Base-by-base conservation (phyloP, 2,113 vertebrate genomes). In the Macroglossus sobrinus region DNA sequence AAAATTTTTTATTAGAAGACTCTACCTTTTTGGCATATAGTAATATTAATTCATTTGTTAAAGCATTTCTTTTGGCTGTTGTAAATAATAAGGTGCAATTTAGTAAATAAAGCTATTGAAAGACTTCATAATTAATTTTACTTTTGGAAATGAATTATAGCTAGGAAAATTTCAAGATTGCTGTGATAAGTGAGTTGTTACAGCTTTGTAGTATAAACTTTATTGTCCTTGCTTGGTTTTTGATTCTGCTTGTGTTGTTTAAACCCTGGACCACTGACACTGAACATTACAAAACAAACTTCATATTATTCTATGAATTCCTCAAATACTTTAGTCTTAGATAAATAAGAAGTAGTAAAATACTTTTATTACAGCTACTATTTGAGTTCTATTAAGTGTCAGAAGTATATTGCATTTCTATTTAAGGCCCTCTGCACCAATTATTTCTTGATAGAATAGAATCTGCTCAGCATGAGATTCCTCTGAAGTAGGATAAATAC, bases 401-500 rank as follows among this genome's bases (percentile, higher is more conserved):
- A 50, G 69, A 85, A 63, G 35, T 75, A 71, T 22, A 84, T 55
- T n/a, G 35, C 38, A 30, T 87, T 50, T 22, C 50, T 38, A 33
- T n/a, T 90, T 57, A 89, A 76, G 93, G 63, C 45, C 15, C 9
- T 86, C 53, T 69, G 0, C 18, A 15, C 59, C 89, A 95, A 82
- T 81, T 95, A 95, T 91, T 95, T 96, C 50, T 33, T 81, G 50
- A 47, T 53, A 43, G 78, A 82, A 69, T 55, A 24, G 85, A 86
- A 75, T 89, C 24, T 4, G 19, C 33, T 69, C 43, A 64, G 74
- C 78, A 18, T 0, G 0, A 26, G 43, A 50, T 55, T 72, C 26
- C 55, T 91, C 78, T 38, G 50, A 94, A 93, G 71, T 21, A 38
- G 47, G 26, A 59, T 53, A 47, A 91, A 92, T 57, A 26, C 55